Conservation (phyloP, 2,113 vertebrate species). For the Athene cunicularia region DNA sequence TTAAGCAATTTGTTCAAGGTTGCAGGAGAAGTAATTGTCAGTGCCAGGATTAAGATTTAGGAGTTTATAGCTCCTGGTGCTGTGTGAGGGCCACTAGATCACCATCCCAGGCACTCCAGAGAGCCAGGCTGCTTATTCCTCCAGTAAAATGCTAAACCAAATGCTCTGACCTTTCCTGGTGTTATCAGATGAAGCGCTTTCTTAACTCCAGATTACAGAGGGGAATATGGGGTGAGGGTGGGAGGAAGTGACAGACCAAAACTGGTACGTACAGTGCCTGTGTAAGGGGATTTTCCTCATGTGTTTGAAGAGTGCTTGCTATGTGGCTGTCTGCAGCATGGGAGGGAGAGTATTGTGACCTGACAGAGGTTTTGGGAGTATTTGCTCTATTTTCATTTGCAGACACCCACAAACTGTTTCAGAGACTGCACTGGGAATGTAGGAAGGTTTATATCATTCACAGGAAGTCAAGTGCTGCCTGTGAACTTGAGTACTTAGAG, state of each 20-base stretch:
- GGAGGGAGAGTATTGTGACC: background rate
- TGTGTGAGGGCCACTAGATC: background rate
- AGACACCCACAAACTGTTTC: background rate
- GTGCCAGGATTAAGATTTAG: constrained; percentile 35
- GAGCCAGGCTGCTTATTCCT: constrained; percentile 24
- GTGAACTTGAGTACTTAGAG: background rate
- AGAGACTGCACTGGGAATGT: background rate
- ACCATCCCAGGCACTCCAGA: background rate
- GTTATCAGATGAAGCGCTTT: constrained; percentile 19
- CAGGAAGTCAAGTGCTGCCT: background rate
- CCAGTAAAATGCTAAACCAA: constrained; percentile 32
- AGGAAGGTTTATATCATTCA: background rate
- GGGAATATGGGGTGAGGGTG: background rate
- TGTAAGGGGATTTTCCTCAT: background rate
- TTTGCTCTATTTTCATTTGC: background rate
- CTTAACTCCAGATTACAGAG: background rate
- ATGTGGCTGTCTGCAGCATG: background rate
- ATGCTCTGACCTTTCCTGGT: constrained; percentile 1
- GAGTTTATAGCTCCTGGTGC: constrained; percentile 41
- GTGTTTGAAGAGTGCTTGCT: background rate
- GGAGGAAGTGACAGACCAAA: background rate
- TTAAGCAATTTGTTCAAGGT: constrained; percentile 50
- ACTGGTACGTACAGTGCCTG: background rate
- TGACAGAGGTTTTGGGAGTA: background rate
- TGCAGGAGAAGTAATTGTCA: constrained; percentile 14